A percentile compares a stretch with the other conserved stretches of the same genome.
Evolutionary conservation across 2,113 vertebrate species (phyloP).

Genomic region (Pyrgilauda ruficollis): DNA sequence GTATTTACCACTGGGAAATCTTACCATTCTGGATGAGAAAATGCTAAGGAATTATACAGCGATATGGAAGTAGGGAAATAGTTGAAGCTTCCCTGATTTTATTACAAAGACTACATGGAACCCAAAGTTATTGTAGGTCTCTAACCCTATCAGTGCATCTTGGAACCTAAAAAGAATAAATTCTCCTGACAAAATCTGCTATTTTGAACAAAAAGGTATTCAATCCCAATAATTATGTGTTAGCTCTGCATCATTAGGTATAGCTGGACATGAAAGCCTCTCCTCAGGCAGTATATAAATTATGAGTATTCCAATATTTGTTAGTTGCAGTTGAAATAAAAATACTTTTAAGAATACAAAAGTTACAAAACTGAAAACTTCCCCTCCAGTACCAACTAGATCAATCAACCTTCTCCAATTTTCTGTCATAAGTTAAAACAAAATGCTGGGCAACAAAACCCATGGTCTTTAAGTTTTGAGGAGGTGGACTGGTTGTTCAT

Average conservation of each 20-base stretch:
- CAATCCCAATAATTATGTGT: not conserved
- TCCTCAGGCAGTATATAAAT: not conserved
- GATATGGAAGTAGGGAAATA: not conserved
- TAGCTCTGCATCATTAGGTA: not conserved
- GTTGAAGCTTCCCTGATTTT: not conserved
- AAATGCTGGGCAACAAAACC: not conserved
- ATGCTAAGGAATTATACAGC: not conserved
- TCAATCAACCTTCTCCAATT: not conserved
- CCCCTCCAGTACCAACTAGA: not conserved
- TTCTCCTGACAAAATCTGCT: not conserved
- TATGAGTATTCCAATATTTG: not conserved
- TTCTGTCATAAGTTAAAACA: not conserved
- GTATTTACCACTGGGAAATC: not conserved
- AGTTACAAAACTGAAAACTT: not conserved
- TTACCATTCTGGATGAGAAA: not conserved
- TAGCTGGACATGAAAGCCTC: not conserved
- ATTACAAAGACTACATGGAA: not conserved
- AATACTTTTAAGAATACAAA: not conserved
- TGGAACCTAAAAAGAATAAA: not conserved
- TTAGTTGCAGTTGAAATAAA: not conserved
- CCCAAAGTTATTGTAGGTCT: not conserved
- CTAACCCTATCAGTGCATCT: not conserved
- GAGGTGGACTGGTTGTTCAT: too few species aligned
- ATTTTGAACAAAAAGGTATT: not conserved
- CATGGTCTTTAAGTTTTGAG: not conserved